Percentiles rank a stretch among this genome's conserved stretches.
Conservation (phyloP, 1,140 invertebrate genomes). For the Parasteatoda tepidariorum region DNA sequence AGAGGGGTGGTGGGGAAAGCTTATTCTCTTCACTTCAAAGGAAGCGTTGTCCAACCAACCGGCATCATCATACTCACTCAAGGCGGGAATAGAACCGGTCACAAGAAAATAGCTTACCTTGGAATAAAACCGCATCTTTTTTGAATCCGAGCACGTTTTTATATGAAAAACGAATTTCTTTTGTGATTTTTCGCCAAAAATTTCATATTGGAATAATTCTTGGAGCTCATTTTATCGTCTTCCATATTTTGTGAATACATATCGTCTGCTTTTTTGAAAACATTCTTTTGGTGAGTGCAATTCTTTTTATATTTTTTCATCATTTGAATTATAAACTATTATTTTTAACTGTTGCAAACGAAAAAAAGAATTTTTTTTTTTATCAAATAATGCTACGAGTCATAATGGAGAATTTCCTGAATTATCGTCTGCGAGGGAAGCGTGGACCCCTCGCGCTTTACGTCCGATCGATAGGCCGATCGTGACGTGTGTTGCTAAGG, state of each 20-base stretch:
- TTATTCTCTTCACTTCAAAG: conserved; percentile 2
- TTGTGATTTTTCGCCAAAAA: not conserved
- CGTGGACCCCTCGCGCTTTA: not conserved
- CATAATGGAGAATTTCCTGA: not conserved
- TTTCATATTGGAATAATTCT: not conserved
- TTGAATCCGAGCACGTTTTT: not conserved
- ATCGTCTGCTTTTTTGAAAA: not conserved
- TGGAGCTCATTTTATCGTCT: not conserved
- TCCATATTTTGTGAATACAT: not conserved
- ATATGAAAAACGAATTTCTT: not conserved
- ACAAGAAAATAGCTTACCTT: not conserved
- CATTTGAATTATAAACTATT: too few species aligned
- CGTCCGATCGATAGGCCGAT: not conserved
- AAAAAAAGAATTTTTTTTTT: too few species aligned
- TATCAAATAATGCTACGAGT: not conserved
- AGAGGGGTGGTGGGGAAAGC: not conserved
- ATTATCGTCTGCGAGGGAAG: not conserved
- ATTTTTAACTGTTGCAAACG: too few species aligned
- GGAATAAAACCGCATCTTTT: not conserved
- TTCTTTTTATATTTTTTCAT: too few species aligned
- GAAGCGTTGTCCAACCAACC: not conserved
- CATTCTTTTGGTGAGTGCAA: too few species aligned
- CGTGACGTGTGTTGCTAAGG: conserved; percentile 10
- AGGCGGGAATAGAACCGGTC: conserved; percentile 24
- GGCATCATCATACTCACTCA: not conserved